Base-by-base conservation (phyloP, 1,140 invertebrate species). In the Homalodisca vitripennis region DNA sequence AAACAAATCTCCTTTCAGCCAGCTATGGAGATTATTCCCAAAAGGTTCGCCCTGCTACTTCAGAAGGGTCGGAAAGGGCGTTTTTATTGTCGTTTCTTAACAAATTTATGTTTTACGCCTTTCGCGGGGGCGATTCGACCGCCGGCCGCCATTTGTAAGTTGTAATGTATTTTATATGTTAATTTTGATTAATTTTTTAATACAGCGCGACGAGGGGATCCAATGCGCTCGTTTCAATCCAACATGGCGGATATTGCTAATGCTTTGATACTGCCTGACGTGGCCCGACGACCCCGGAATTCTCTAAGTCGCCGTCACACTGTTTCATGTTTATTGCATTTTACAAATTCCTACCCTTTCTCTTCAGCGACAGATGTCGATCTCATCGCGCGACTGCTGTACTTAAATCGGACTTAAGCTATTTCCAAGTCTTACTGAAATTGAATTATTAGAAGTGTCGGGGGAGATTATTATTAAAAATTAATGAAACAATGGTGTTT, bases 1-100 rank as follows among this genome's bases (percentile, higher is more conserved):
- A 67, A 67, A 67, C 66, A 67, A 67, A 67, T 67, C 66, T 66
- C 65, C 65, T 67, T 67, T 55, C 47, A 55, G 48, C 55, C 27
- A 51, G 20, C 66, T 55, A 55, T 55, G 53, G 53, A 67, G 66
- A 67, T 67, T 67, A 67, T 53, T 67, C 66, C 66, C 66, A 67
- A 51, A 67, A 67, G 66, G 53, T n/a, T 51, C 48, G 1, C 26
- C 66, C 66, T 17, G 27, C 2, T 1, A 29, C 30, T 66, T 51
- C 20, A 32, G 60, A 32, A 31, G 60, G 60, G 30, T 31, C 1
- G n/a, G 17, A 14, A 31, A 29, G 60, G 60, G 60, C 20, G 60
- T 27, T 29, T 63, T 51, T 66, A 66, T 66, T 66, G 41, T 34
- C 48, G 41, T 66, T 66, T 53, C 32, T 65, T 65, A 31, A 63